Evolutionary conservation across 2,113 vertebrate species (phyloP).

Genomic region (Apus apus): DNA sequence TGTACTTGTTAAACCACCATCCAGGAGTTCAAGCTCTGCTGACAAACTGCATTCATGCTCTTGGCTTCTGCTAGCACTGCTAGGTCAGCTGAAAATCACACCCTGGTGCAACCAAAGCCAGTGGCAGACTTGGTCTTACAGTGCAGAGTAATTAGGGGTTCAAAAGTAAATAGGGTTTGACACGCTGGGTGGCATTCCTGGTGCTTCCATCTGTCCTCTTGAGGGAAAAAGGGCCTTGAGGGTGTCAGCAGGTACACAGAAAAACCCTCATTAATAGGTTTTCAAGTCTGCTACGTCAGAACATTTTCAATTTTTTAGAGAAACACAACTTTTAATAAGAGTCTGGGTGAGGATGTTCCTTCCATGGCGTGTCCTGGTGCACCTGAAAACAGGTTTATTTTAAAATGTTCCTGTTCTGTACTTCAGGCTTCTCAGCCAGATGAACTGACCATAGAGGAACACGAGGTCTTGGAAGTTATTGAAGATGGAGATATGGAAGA

Average conservation of each 20-base stretch:
- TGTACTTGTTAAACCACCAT: background rate
- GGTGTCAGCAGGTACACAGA: background rate
- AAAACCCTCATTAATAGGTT: rapidly evolving
- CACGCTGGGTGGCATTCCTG: background rate
- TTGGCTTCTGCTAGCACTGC: background rate
- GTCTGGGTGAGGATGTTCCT: background rate
- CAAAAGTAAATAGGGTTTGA: background rate
- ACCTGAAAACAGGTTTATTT: background rate
- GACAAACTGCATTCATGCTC: background rate
- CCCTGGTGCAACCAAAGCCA: background rate
- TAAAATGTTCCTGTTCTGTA: background rate
- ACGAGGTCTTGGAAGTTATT: constrained; percentile 97
- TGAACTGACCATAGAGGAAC: constrained; percentile 96
- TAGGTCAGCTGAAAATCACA: background rate
- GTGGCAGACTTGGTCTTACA: background rate
- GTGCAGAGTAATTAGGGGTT: background rate
- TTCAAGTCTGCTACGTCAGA: background rate
- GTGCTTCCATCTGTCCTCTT: background rate
- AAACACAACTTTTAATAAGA: rapidly evolving
- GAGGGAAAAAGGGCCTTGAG: background rate
- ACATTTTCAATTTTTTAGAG: background rate
- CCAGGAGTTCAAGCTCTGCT: background rate
- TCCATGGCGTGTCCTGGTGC: rapidly evolving
- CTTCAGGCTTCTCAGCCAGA: constrained; percentile 94
- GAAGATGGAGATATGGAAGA: constrained; percentile 99